Evolutionary conservation across 2,113 vertebrate genomes (phyloP), one percentile per base, ranked within the genome.

Genomic region (Scopus umbretta): DNA sequence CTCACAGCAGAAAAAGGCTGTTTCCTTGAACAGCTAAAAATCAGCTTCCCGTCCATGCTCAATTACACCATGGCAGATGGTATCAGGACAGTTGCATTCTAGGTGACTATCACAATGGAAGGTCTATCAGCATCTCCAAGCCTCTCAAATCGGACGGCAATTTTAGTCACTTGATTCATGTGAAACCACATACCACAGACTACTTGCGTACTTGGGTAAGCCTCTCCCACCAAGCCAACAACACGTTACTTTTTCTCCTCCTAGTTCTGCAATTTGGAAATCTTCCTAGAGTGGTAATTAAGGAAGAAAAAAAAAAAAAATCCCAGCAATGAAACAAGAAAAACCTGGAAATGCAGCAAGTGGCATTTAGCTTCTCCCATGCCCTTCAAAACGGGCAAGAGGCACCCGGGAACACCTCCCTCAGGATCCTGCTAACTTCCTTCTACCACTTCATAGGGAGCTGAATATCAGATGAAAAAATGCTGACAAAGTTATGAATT

Each of bases 201-300:
- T 42, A 30, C 76, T 34, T 5, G 29, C 1, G 13, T 43, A 56
- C 45, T 80, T 62, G n/a, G 59, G 70, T 63, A 80, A 81, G 53
- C 74, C 66, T 85, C 90, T 94, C 66, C 85, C 92, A 91, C 38
- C 90, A 88, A 68, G 71, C 25, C 85, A 85, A 90, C 36, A 74
- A 67, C 34, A 75, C 14, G 68, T 36, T 94, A 58, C 63, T 81
- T 84, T 80, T 95, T 12, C 62, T 80, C 27, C 72, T 94, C 80
- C 84, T 68, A 50, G 61, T 85, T 95, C 90, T 86, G 87, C 74
- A 72, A 58, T 76, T 80, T 80, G 74, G 90, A 95, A 88, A 68
- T 70, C 32, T 82, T 95, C 68, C 94, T 90, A 42, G 22, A 86
- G 47, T 30, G 18, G 43, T 65, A 92, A 89, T 71, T 91, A 89